These are phyloP conservation scores for Volucella zonaria DNA, from an alignment of 2,888 invertebrate species.

Conservation along the genomic window DNA sequence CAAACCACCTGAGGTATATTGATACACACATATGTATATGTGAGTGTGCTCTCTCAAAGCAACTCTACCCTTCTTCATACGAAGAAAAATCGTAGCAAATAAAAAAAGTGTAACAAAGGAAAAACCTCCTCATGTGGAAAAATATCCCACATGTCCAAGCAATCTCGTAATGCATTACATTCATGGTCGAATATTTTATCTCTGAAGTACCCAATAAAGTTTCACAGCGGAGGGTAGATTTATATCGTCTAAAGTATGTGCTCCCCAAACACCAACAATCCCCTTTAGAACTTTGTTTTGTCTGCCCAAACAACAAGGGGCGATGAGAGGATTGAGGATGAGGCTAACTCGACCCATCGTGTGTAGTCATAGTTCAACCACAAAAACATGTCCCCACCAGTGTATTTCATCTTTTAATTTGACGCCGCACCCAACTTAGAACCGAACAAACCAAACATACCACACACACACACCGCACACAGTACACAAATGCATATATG, in stretches of 20 bases:
- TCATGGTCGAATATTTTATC: conserved; percentile 51
- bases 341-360: not conserved
- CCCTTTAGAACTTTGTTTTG: conserved; percentile 31
- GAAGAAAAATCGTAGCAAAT: not conserved
- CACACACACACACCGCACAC: conserved; percentile 3
- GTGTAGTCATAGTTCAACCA: conserved; percentile 24
- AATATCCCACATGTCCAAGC: conserved; percentile 62
- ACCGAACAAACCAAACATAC: conserved; percentile 50
- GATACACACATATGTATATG: no score
- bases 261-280: not conserved
- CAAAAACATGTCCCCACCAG: conserved; percentile 53
- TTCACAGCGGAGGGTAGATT: conserved; percentile 2
- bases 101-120: not conserved
- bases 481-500: no score
- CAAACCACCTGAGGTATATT: conserved; percentile 16
- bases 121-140: conserved; percentile 58
- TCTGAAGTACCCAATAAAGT: conserved; percentile 36
- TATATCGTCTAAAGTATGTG: conserved; percentile 16
- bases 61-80: not conserved
- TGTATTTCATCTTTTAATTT: conserved; percentile 68
- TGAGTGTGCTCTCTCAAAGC: not conserved
- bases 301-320: conserved; percentile 36
- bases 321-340: conserved; percentile 19
- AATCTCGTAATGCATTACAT: conserved; percentile 58
- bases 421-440: conserved; percentile 39